phyloP scores from a whole-genome alignment of 2,888 invertebrate genomes.

The Drosophila ezoana region DNA sequence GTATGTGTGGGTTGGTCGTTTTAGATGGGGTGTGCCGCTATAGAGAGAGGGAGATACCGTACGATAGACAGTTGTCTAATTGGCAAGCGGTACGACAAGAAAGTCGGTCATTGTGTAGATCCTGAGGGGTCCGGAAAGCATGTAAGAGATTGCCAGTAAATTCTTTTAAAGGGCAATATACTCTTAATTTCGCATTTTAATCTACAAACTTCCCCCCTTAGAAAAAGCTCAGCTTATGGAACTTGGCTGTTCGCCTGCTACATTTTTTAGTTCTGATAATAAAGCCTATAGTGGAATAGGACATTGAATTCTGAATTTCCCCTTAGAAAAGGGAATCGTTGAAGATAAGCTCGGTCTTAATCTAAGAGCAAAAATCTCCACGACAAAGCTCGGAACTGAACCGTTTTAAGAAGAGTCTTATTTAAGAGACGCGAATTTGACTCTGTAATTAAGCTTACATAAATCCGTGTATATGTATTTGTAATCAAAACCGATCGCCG shows the following conservation, averaged over 20 bases:
- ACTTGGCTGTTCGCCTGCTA: background rate
- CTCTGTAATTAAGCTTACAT: background rate
- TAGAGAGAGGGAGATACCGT: background rate
- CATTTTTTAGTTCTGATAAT: background rate
- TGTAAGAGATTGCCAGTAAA: background rate
- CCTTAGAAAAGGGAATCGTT: too few relatives aligned
- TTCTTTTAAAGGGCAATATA: background rate
- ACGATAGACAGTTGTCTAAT: slow-evolving; percentile 34
- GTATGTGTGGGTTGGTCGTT: slow-evolving; percentile 52
- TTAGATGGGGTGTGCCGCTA: slow-evolving; percentile 31
- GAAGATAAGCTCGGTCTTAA: too few relatives aligned
- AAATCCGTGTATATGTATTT: background rate
- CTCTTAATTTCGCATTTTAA: too few relatives aligned
- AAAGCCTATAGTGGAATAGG: background rate
- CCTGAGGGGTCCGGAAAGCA: background rate
- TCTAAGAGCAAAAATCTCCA: background rate
- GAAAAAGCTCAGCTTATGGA: slow-evolving; percentile 2
- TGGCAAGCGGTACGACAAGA: slow-evolving; percentile 6
- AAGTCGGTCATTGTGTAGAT: slow-evolving; percentile 6
- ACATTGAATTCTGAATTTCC: background rate
- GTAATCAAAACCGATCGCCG: slow-evolving; percentile 22
- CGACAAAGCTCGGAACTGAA: background rate
- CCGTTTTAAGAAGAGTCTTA: background rate
- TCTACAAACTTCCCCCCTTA: background rate
- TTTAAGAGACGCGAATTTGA: slow-evolving; percentile 3